phyloP scores from a whole-genome alignment of 2,797 vertebrate species.

The Acestrorhynchus altus region DNA sequence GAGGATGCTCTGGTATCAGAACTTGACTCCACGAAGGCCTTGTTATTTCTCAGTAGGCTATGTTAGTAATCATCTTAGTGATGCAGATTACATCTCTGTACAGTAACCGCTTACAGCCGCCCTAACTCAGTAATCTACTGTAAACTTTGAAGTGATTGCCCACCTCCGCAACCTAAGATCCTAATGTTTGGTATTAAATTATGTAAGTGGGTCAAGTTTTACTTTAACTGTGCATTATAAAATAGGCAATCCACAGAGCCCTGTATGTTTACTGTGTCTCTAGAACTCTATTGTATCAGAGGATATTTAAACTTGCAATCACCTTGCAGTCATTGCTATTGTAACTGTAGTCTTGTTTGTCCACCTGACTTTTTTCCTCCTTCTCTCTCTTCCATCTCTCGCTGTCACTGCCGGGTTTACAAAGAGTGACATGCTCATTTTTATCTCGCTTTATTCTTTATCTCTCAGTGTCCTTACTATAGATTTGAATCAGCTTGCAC shows the following conservation, averaged over 20 bases:
- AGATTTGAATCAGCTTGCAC: too few relatives aligned
- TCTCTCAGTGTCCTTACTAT: too few relatives aligned
- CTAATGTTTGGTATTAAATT: slow-evolving; percentile 38
- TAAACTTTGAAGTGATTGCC: slow-evolving; percentile 51
- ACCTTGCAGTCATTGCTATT: too few relatives aligned
- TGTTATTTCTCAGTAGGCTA: slow-evolving; percentile 40
- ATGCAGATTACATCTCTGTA: slow-evolving; percentile 63
- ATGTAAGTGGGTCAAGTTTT: slow-evolving; percentile 52
- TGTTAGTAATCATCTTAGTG: slow-evolving; percentile 60
- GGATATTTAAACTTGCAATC: too few relatives aligned
- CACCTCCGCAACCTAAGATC: slow-evolving; percentile 36
- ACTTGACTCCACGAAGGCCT: slow-evolving; percentile 56
- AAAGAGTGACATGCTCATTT: too few relatives aligned
- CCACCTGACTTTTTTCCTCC: too few relatives aligned
- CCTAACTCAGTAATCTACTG: slow-evolving; percentile 53
- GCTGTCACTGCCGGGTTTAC: too few relatives aligned
- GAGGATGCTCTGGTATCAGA: slow-evolving; percentile 42
- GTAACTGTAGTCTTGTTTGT: too few relatives aligned
- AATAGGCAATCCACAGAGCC: slow-evolving; percentile 6
- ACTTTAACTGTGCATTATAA: slow-evolving; percentile 22
- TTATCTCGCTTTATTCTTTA: too few relatives aligned
- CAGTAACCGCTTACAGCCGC: slow-evolving; percentile 51
- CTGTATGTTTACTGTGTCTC: background rate
- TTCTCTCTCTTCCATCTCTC: too few relatives aligned
- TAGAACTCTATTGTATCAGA: too few relatives aligned